Evolutionary conservation across 37 sponge, comb jelly and placozoan genomes (phyloP).

Genomic region (Mnemiopsis leidyi): DNA sequence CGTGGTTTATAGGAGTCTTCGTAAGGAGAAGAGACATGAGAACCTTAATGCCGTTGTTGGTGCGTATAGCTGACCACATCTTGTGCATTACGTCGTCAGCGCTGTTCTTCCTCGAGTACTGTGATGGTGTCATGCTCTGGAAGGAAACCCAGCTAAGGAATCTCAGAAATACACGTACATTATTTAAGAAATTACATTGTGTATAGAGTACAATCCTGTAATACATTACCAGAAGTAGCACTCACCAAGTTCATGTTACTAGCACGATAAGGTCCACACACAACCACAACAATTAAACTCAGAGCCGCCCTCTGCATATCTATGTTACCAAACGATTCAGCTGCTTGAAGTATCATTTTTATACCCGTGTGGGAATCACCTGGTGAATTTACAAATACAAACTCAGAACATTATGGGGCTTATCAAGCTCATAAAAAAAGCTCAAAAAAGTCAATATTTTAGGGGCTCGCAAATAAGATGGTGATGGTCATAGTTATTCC

Average conservation of each 20-base stretch:
- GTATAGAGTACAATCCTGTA: no score
- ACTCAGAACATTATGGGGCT: not conserved
- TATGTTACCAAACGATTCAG: conserved; percentile 10
- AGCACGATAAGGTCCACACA: conserved; percentile 47
- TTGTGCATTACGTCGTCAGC: conserved; percentile 39
- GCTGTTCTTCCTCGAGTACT: not conserved
- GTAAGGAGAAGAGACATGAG: conserved; percentile 47
- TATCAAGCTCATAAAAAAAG: no score
- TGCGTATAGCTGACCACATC: conserved; percentile 24
- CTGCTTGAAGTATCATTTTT: not conserved
- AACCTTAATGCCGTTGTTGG: conserved; percentile 46
- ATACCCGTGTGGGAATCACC: conserved; percentile 10
- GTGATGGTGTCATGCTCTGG: conserved; percentile 3
- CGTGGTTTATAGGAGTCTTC: not conserved
- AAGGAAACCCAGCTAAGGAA: no score
- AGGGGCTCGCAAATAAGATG: no score
- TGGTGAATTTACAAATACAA: not conserved
- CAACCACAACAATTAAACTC: not conserved
- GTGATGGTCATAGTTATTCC: no score
- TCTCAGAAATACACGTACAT: not conserved
- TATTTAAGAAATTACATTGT: no score
- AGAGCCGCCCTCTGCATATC: not conserved
- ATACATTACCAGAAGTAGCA: no score
- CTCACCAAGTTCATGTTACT: conserved; percentile 12
- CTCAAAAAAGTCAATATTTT: no score